phyloP scores from a whole-genome alignment of 2,113 vertebrate genomes.

The Piliocolobus tephrosceles region DNA sequence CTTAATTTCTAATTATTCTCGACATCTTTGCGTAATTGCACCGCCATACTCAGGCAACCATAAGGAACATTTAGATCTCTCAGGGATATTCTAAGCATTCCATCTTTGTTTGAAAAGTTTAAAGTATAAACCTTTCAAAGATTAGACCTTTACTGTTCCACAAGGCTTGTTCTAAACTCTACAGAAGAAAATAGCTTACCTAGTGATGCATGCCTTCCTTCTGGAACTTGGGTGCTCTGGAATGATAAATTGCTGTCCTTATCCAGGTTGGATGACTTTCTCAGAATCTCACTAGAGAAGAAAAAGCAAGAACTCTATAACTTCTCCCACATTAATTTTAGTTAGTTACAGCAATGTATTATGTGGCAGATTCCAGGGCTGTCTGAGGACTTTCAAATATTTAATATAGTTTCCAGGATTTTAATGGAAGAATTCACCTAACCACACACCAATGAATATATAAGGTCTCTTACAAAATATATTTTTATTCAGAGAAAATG shows the following conservation, averaged over 20 bases:
- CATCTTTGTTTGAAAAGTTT: slow-evolving; percentile 55
- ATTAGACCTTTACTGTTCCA: slow-evolving; percentile 48
- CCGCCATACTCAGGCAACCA: background rate
- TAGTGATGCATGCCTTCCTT: slow-evolving; percentile 62
- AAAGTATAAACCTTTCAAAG: slow-evolving; percentile 60
- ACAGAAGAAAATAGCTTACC: slow-evolving; percentile 75
- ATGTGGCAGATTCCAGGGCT: background rate
- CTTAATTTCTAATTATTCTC: slow-evolving; percentile 65
- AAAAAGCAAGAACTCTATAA: slow-evolving; percentile 49
- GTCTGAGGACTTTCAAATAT: background rate
- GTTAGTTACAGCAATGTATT: slow-evolving; percentile 43
- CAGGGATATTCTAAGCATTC: background rate
- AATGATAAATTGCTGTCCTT: slow-evolving; percentile 74
- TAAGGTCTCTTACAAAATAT: background rate
- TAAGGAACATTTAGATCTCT: slow-evolving; percentile 15
- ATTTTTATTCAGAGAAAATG: slow-evolving; percentile 48
- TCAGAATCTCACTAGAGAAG: slow-evolving; percentile 63
- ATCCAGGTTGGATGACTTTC: slow-evolving; percentile 66
- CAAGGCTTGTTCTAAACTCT: slow-evolving; percentile 6
- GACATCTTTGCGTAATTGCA: slow-evolving; percentile 40
- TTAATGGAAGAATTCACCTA: slow-evolving; percentile 20
- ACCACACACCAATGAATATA: background rate
- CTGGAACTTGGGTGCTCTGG: slow-evolving; percentile 68
- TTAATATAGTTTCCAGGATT: slow-evolving; percentile 33
- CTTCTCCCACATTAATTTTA: slow-evolving; percentile 52